Conservation (phyloP, 2,888 invertebrate species). For the Eupithecia pulchellata region DNA sequence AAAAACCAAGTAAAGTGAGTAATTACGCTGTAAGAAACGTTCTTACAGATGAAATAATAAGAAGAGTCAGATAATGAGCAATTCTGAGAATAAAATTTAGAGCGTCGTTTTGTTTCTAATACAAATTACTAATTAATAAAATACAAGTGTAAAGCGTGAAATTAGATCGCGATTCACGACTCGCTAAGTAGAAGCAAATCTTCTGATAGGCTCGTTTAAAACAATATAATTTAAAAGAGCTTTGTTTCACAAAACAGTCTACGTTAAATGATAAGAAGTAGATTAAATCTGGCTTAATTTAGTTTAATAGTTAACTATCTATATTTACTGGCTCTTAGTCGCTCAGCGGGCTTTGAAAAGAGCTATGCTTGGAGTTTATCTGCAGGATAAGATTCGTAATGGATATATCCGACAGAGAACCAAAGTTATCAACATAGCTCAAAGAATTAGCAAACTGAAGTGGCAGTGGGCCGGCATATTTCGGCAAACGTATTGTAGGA, state of each 20-base stretch:
- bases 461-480: too few relatives aligned
- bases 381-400: too few relatives aligned
- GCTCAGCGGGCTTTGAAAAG: too few relatives aligned
- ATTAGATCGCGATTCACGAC: conserved; percentile 60
- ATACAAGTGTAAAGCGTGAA: conserved; percentile 59
- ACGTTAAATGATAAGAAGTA: conserved; percentile 21
- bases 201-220: conserved; percentile 62
- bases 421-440: too few relatives aligned
- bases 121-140: conserved; percentile 71
- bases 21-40: not conserved
- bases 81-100: conserved; percentile 22
- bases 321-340: not conserved
- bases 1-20: not conserved
- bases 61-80: not conserved
- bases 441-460: too few relatives aligned
- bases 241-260: conserved; percentile 41
- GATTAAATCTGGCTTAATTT: not conserved
- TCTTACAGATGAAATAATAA: not conserved
- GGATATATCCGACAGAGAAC: too few relatives aligned
- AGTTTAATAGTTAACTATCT: not conserved
- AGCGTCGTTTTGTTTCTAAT: conserved; percentile 45
- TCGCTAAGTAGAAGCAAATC: conserved; percentile 54
- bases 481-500: too few relatives aligned
- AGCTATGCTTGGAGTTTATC: too few relatives aligned
- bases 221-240: conserved; percentile 31